Percentiles rank a stretch among this genome's conserved stretches.
Conservation (phyloP, 2,888 invertebrate species). For the Torymus auratus region DNA sequence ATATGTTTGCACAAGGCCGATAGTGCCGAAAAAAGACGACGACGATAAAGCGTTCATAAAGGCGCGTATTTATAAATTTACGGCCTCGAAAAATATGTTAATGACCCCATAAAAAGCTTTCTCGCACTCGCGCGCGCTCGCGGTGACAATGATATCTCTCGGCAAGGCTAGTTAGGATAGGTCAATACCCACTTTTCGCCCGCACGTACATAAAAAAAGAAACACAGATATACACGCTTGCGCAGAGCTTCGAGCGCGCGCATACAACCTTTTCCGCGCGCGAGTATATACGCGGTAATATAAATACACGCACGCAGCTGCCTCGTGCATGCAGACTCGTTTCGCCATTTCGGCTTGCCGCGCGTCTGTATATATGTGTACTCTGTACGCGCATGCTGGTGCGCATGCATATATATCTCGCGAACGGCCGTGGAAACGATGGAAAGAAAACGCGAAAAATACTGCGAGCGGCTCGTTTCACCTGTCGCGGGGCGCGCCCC, state of each 20-base stretch:
- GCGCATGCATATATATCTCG: background rate
- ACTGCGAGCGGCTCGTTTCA: conserved; percentile 14
- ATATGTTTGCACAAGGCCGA: conserved; percentile 46
- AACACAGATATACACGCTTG: no score
- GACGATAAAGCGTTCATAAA: conserved; percentile 43
- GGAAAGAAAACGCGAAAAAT: conserved; percentile 32
- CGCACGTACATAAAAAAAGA: background rate
- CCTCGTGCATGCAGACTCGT: background rate
- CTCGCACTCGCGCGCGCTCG: background rate
- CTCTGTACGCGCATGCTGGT: background rate
- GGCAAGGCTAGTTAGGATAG: conserved; percentile 54
- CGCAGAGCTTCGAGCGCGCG: background rate
- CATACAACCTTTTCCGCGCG: conserved; percentile 18
- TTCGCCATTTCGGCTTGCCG: background rate
- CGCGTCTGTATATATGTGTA: background rate
- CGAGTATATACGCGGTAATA: background rate
- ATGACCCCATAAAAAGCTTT: conserved; percentile 52
- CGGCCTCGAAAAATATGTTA: conserved; percentile 57
- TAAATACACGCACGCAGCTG: conserved; percentile 22
- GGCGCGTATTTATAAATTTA: conserved; percentile 51
- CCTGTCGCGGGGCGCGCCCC: conserved; percentile 2
- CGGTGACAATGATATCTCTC: conserved; percentile 44
- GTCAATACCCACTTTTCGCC: conserved; percentile 53
- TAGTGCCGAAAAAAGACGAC: conserved; percentile 37
- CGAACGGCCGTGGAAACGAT: conserved; percentile 20